Conservation (phyloP, 2,888 invertebrate species). For the Diarsia brunnea region DNA sequence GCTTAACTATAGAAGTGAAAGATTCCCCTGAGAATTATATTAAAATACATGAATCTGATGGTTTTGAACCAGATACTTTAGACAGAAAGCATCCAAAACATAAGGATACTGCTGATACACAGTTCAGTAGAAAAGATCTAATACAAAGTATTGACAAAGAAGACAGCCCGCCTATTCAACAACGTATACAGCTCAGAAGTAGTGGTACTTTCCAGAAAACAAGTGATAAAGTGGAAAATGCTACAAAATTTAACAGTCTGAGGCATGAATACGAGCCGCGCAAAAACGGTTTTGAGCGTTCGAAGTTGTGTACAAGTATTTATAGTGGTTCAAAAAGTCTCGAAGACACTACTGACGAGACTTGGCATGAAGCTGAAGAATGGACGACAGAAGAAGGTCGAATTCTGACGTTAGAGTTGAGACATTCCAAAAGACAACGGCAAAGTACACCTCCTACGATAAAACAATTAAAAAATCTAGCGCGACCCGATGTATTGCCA, state of each 20-base stretch:
- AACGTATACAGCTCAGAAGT: conserved; percentile 92
- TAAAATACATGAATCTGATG: conserved; percentile 94
- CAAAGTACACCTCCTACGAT: conserved; percentile 89
- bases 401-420: conserved; percentile 93
- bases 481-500: conserved; percentile 93
- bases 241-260: conserved; percentile 92
- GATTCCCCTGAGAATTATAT: conserved; percentile 95
- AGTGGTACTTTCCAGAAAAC: conserved; percentile 93
- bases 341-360: conserved; percentile 77
- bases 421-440: conserved; percentile 94
- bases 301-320: conserved; percentile 78
- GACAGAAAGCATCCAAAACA: conserved; percentile 93
- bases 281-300: conserved; percentile 85
- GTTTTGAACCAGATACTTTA: conserved; percentile 96
- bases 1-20: conserved; percentile 95
- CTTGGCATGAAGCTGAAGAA: conserved; percentile 80
- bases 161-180: conserved; percentile 77
- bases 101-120: conserved; percentile 77
- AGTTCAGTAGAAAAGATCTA: conserved; percentile 82
- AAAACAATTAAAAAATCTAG: conserved; percentile 85
- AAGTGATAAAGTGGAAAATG: conserved; percentile 78
- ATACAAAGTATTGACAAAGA: conserved; percentile 78
- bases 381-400: conserved; percentile 91
- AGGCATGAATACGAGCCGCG: conserved; percentile 94
- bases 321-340: conserved; percentile 80